Evolutionary conservation across 2,797 vertebrate genomes (phyloP).

Genomic region (Thripadectes ignobilis): DNA sequence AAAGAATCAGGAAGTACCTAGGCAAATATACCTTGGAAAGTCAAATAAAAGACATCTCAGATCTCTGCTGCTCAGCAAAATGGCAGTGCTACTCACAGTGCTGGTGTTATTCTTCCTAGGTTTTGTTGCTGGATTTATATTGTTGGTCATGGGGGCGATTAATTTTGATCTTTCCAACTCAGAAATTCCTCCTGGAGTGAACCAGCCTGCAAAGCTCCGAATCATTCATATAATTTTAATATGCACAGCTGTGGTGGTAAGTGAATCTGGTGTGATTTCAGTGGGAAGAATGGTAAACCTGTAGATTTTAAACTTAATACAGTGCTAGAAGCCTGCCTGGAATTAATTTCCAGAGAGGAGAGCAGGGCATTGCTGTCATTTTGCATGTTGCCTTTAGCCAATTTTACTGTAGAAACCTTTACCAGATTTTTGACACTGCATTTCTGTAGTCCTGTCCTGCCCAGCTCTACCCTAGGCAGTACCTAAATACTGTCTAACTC

Average conservation of each 20-base stretch:
- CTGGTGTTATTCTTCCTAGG: constrained; percentile 63
- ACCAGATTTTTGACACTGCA: not conserved
- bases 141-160: constrained; percentile 80
- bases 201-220: constrained; percentile 75
- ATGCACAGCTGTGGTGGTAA: constrained; percentile 79
- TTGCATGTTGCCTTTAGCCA: not conserved
- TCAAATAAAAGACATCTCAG: constrained; percentile 36
- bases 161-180: constrained; percentile 82
- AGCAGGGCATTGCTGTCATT: not conserved
- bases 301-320: not conserved
- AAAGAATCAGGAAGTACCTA: constrained; percentile 38
- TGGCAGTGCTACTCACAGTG: constrained; percentile 71
- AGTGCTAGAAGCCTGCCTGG: not conserved
- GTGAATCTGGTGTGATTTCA: constrained; percentile 23
- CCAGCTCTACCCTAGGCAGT: not conserved
- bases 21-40: not conserved
- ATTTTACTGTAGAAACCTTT: not conserved
- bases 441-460: not conserved
- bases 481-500: not conserved
- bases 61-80: constrained; percentile 7
- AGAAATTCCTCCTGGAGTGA: constrained; percentile 81
- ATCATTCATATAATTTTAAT: constrained; percentile 74
- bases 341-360: not conserved
- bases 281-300: not conserved
- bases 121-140: constrained; percentile 30